phyloP scores from a whole-genome alignment of 2,888 invertebrate species.

The Nymphalis c-album region DNA sequence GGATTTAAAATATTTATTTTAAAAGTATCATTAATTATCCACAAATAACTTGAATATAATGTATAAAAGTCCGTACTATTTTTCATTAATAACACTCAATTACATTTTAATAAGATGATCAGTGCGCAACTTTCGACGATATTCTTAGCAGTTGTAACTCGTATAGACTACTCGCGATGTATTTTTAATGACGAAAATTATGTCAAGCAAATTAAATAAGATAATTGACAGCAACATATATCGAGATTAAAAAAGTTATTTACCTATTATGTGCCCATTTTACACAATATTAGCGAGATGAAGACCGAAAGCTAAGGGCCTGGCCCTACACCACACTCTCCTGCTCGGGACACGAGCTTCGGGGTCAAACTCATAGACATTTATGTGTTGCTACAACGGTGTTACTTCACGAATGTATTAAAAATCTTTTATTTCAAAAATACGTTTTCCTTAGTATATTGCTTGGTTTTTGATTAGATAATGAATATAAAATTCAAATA shows the following conservation, averaged over 20 bases:
- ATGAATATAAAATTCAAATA: background rate
- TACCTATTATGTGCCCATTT: slow-evolving; percentile 82
- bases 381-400: slow-evolving; percentile 65
- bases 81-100: slow-evolving; percentile 59
- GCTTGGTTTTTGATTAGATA: background rate
- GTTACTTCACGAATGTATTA: slow-evolving; percentile 23
- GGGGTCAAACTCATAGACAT: slow-evolving; percentile 82
- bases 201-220: slow-evolving; percentile 31
- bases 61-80: slow-evolving; percentile 22
- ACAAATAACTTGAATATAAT: slow-evolving; percentile 1
- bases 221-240: slow-evolving; percentile 32
- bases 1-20: slow-evolving; percentile 45
- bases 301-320: slow-evolving; percentile 78
- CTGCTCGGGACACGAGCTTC: slow-evolving; percentile 80
- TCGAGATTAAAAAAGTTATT: slow-evolving; percentile 56
- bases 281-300: slow-evolving; percentile 72
- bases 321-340: slow-evolving; percentile 78
- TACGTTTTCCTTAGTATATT: background rate
- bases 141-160: slow-evolving; percentile 74
- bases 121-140: slow-evolving; percentile 74
- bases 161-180: slow-evolving; percentile 60
- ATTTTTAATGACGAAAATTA: slow-evolving; percentile 58
- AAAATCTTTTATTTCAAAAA: slow-evolving; percentile 7
- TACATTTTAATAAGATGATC: slow-evolving; percentile 65
- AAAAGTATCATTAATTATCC: slow-evolving; percentile 41